Conservation (phyloP, 1,140 invertebrate species). For the Episyrphus balteatus region DNA sequence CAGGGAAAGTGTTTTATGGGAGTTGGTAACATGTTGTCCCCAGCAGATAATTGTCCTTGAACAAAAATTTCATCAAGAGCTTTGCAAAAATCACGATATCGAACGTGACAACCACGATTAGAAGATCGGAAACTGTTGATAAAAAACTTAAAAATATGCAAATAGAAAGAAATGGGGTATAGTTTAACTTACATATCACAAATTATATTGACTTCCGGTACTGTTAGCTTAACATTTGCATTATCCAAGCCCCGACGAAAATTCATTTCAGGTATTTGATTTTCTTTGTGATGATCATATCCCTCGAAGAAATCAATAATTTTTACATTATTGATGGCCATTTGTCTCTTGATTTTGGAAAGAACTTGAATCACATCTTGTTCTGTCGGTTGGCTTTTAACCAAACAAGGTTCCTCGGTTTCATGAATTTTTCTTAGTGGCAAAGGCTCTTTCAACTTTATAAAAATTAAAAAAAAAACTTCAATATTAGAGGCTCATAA, state of each 20-base stretch:
- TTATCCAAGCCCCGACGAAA: slow-evolving; percentile 52
- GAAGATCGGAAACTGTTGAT: slow-evolving; percentile 46
- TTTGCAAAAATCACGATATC: slow-evolving; percentile 51
- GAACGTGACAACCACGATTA: slow-evolving; percentile 42
- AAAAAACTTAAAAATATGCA: not conserved
- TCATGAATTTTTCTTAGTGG: no score
- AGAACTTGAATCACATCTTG: slow-evolving; percentile 54
- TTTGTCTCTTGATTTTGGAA: slow-evolving; percentile 57
- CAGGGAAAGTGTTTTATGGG: slow-evolving; percentile 52
- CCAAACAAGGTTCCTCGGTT: no score
- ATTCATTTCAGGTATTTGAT: slow-evolving; percentile 46
- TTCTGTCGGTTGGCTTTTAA: slow-evolving; percentile 14
- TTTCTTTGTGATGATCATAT: slow-evolving; percentile 48
- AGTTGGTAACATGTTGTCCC: slow-evolving; percentile 35
- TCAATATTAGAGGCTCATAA: no score
- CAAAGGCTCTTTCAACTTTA: no score
- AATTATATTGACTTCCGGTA: slow-evolving; percentile 17
- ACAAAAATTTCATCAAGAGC: slow-evolving; percentile 54
- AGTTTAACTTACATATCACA: slow-evolving; percentile 17
- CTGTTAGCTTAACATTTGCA: slow-evolving; percentile 45
- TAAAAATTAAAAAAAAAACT: no score
- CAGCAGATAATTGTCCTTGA: slow-evolving; percentile 50
- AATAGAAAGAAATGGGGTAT: no score
- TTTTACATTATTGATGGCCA: slow-evolving; percentile 50
- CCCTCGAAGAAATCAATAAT: slow-evolving; percentile 50